Conservation (phyloP, 2,797 vertebrate species). For the Enteromius thamalakanensis region DNA sequence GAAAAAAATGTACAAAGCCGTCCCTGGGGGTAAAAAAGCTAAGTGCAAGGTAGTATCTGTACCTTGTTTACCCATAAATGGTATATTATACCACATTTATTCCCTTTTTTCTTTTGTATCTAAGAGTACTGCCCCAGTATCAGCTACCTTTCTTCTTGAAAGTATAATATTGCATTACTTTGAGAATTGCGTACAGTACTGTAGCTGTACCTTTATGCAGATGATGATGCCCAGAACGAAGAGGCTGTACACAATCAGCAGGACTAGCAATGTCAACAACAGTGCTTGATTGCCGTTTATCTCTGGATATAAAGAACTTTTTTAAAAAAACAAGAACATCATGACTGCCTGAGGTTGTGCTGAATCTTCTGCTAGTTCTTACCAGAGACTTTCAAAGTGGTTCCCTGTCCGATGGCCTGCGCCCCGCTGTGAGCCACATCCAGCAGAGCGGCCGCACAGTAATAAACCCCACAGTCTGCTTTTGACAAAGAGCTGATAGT, state of each 20-base stretch:
- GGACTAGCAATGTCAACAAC: conserved; percentile 61
- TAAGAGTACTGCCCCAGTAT: background rate
- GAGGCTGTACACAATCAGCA: conserved; percentile 69
- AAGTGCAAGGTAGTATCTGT: background rate
- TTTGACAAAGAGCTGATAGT: conserved; percentile 59
- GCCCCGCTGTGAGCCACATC: fast-evolving
- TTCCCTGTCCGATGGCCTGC: conserved; percentile 67
- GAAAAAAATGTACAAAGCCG: background rate
- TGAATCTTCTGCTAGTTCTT: conserved; percentile 36
- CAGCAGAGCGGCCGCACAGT: conserved; percentile 62
- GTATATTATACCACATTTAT: background rate
- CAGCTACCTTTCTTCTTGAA: background rate
- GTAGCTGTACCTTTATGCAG: conserved; percentile 70
- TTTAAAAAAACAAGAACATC: background rate
- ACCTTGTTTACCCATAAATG: background rate
- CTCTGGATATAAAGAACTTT: conserved; percentile 60
- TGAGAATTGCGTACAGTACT: background rate
- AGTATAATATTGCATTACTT: background rate
- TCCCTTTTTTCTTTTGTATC: background rate
- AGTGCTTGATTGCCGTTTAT: conserved; percentile 16
- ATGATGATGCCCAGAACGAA: conserved; percentile 65
- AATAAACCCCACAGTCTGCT: conserved; percentile 74
- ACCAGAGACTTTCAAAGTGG: conserved; percentile 71
- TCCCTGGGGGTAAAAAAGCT: background rate
- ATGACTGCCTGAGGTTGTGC: background rate